Percentiles rank a stretch among this genome's conserved stretches.
These are phyloP conservation scores for Caenorhabditis tropicalis DNA, from an alignment of 1,140 invertebrate genomes.

Conservation along the genomic window DNA sequence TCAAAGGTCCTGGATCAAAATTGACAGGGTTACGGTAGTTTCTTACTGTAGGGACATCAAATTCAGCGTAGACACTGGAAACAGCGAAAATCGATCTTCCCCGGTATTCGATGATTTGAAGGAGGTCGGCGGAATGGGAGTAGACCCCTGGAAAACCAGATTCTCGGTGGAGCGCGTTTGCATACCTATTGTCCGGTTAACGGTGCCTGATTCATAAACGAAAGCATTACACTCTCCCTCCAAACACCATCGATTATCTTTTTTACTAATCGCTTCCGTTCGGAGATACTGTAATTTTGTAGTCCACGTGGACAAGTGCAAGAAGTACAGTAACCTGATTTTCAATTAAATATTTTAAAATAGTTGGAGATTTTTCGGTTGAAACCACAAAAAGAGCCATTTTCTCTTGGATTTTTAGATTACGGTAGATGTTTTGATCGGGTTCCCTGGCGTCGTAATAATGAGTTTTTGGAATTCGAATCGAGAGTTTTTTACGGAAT, in stretches of 20 bases:
- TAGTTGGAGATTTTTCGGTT: neutral
- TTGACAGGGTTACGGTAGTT: too few relatives aligned
- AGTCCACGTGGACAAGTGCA: neutral
- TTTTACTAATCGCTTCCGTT: neutral
- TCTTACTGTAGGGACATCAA: slow-evolving; percentile 13
- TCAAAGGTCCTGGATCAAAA: too few relatives aligned
- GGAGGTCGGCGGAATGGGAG: slow-evolving; percentile 31
- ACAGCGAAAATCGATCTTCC: slow-evolving; percentile 19
- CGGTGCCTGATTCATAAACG: neutral
- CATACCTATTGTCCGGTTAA: neutral
- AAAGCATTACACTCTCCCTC: slow-evolving; percentile 38
- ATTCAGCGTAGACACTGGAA: slow-evolving; percentile 21
- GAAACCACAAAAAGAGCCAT: slow-evolving; percentile 29
- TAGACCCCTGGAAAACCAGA: neutral
- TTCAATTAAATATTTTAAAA: neutral
- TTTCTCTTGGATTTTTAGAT: slow-evolving; percentile 37
- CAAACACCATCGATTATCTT: neutral
- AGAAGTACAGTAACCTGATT: neutral
- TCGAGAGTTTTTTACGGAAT: slow-evolving; percentile 10
- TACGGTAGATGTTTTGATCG: neutral
- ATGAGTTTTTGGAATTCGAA: slow-evolving; percentile 9
- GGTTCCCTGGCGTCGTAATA: slow-evolving; percentile 7
- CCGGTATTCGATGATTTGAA: slow-evolving; percentile 26
- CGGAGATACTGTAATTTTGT: neutral
- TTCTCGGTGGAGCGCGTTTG: neutral